Base-by-base conservation (phyloP, 2,888 invertebrate genomes). In the Polymixis lichenea region DNA sequence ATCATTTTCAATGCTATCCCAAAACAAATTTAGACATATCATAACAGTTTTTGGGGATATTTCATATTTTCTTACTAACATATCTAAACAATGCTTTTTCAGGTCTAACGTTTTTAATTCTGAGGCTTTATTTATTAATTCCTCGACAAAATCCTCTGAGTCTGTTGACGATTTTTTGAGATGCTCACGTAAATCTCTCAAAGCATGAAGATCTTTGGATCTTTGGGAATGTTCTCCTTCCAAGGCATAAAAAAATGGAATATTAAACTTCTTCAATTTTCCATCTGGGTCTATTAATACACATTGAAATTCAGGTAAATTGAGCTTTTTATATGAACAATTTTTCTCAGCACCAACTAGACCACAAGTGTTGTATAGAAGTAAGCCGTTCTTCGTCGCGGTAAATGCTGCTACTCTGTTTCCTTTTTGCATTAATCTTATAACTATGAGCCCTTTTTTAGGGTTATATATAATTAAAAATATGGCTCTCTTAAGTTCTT, bases 401-500 rank as follows among this genome's bases (percentile, higher is more conserved):
- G 98, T 98, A 92, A 99, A 99, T 0, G 98, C 98, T 22, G 99
- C 98, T 13, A 99, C 98, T 94, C 99, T 98, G 19, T 98, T 98
- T 0, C 99, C 99, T 91, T 98, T 98, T 91, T 99, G 98, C 90
- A 99, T 97, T 7, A 98, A 97, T 98, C 99, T 99, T 77, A 99
- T 98, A 94, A 99, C 99, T 72, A 99, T 97, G 11, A 99, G 97
- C 22, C 99, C 99, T 92, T 99, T 97, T 86, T 98, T 98, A 0
- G 99, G 98, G 11, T 99, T 98, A 94, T 99, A 99, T 83, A 99
- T 99, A 3, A 98, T 98, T 73, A 99, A 96, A 93, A 99, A 99
- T 68, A 98, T 95, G 0, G 98, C 98, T 75, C 97, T 97, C 88
- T 97, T 97, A 56, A 97, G 95, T 77, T 96, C 95, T 90, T 96